These are phyloP conservation scores for Python bivittatus DNA, from an alignment of 2,113 vertebrate genomes.

Conservation along the genomic window DNA sequence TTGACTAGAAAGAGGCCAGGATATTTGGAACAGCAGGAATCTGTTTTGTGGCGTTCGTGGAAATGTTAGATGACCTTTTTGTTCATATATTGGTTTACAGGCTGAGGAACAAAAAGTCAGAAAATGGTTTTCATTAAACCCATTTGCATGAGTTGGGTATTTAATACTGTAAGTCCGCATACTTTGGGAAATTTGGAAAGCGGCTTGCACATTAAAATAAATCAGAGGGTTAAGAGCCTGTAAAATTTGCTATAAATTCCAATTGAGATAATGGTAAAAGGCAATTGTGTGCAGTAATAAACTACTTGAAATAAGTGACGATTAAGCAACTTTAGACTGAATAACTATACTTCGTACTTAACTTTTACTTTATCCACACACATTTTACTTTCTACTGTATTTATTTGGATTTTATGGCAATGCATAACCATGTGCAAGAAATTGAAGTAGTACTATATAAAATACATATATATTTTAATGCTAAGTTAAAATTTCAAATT, in stretches of 20 bases:
- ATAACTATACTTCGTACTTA: constrained; percentile 21
- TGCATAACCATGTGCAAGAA: constrained; percentile 44
- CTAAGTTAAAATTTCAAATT: constrained; percentile 21
- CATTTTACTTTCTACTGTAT: constrained; percentile 43
- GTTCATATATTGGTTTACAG: not conserved
- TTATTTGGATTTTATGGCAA: constrained; percentile 53
- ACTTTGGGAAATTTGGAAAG: constrained; percentile 20
- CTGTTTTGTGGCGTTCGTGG: not conserved
- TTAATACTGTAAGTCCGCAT: constrained; percentile 25
- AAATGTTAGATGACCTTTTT: constrained; percentile 5
- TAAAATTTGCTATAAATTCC: constrained; percentile 38
- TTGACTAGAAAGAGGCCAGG: not conserved
- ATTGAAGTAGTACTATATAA: constrained; percentile 41
- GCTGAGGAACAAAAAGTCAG: constrained; percentile 3
- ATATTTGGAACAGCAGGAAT: not conserved
- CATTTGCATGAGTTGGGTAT: constrained; percentile 15
- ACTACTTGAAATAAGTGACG: constrained; percentile 36
- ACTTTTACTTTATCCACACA: constrained; percentile 16
- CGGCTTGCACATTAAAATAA: constrained; percentile 26
- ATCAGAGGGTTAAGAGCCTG: constrained; percentile 34
- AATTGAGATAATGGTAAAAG: constrained; percentile 25
- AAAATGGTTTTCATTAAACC: constrained; percentile 29
- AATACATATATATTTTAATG: constrained; percentile 32
- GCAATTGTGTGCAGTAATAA: constrained; percentile 31
- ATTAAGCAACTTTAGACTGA: constrained; percentile 33